Evolutionary conservation across 2,888 invertebrate genomes (phyloP).

Genomic region (Amiota communis): DNA sequence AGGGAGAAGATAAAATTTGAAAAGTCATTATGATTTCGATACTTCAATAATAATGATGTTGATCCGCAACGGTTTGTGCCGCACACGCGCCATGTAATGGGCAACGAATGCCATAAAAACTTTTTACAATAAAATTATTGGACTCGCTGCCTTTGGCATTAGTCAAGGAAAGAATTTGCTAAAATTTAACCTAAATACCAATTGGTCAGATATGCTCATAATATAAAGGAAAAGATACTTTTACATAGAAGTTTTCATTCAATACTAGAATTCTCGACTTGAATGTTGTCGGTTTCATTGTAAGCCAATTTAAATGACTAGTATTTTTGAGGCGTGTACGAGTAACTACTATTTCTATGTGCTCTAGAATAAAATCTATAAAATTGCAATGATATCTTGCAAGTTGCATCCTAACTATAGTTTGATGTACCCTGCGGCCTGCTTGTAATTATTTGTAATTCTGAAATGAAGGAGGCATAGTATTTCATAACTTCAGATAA

Average conservation of each 20-base stretch:
- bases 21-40: conserved; percentile 19
- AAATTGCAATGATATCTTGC: conserved; percentile 37
- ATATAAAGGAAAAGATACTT: neutral
- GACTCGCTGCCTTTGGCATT: too few relatives aligned
- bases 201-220: conserved; percentile 58
- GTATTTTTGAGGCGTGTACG: too few relatives aligned
- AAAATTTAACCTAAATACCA: conserved; percentile 66
- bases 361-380: conserved; percentile 39
- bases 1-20: neutral
- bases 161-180: conserved; percentile 48
- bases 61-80: neutral
- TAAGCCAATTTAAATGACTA: too few relatives aligned
- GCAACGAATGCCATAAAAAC: conserved; percentile 40
- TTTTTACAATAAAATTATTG: conserved; percentile 35
- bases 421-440: conserved; percentile 6
- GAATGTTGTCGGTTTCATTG: too few relatives aligned
- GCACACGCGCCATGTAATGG: conserved; percentile 10
- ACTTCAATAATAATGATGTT: conserved; percentile 8
- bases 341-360: too few relatives aligned
- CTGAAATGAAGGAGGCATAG: conserved; percentile 37
- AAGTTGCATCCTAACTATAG: conserved; percentile 25
- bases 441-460: conserved; percentile 64
- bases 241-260: neutral
- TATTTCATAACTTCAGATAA: conserved; percentile 38
- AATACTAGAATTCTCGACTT: too few relatives aligned